Evolutionary conservation across 2,888 invertebrate species (phyloP).

Genomic region (Torymus texanus): DNA sequence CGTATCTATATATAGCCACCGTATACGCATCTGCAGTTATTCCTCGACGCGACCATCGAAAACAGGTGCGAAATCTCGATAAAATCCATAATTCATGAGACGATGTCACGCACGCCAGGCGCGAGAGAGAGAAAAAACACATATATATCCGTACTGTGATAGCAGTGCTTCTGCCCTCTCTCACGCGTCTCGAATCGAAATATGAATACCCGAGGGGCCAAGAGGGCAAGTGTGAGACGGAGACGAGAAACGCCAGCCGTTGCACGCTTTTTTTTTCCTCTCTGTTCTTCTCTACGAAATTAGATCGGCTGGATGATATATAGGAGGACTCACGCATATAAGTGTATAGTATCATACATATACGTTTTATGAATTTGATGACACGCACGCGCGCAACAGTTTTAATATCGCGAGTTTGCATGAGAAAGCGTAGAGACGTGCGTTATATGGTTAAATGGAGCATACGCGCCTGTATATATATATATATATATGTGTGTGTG

Average conservation of each 20-base stretch:
- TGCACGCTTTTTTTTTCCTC: conserved; percentile 19
- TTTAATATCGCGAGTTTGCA: background rate
- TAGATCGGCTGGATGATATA: conserved; percentile 60
- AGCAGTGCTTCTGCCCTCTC: conserved; percentile 52
- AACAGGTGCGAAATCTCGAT: conserved; percentile 63
- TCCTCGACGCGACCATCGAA: conserved; percentile 52
- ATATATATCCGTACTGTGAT: background rate
- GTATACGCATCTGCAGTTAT: background rate
- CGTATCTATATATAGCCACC: background rate
- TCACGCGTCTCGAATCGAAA: conserved; percentile 59
- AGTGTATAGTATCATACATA: background rate
- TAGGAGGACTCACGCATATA: conserved; percentile 32
- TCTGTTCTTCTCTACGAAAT: conserved; percentile 52
- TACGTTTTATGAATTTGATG: conserved; percentile 42
- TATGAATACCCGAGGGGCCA: conserved; percentile 59
- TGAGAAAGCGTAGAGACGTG: background rate
- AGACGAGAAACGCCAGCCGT: conserved; percentile 32
- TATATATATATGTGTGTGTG: too few species aligned
- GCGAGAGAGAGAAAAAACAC: conserved; percentile 1
- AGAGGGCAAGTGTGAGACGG: conserved; percentile 2
- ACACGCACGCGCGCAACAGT: conserved; percentile 21
- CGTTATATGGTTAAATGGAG: background rate
- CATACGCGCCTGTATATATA: too few species aligned
- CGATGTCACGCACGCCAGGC: conserved; percentile 29
- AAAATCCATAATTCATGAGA: conserved; percentile 63